Percentiles rank a stretch among this genome's conserved stretches.
These are phyloP conservation scores for Villa cingulata DNA, from an alignment of 2,888 invertebrate species.

Conservation along the genomic window DNA sequence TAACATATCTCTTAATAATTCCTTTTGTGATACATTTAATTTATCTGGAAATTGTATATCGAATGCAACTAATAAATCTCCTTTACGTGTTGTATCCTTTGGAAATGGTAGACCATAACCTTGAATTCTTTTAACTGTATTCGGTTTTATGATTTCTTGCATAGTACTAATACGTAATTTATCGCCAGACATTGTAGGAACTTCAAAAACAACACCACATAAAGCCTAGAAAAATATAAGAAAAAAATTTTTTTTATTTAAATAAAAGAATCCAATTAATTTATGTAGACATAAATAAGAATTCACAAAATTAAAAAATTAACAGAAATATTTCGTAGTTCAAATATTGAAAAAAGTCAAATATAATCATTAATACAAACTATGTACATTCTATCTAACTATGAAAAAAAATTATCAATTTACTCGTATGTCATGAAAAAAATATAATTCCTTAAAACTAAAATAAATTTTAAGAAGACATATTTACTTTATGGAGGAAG, in stretches of 20 bases:
- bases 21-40: conserved; percentile 67
- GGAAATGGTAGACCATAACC: conserved; percentile 89
- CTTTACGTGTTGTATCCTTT: conserved; percentile 81
- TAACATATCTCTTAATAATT: conserved; percentile 77
- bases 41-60: conserved; percentile 90
- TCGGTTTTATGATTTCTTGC: conserved; percentile 79
- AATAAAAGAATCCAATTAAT: too few relatives aligned
- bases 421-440: too few relatives aligned
- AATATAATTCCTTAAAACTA: too few relatives aligned
- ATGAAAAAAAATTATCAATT: too few relatives aligned
- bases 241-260: not conserved
- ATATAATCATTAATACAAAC: too few relatives aligned
- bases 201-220: conserved; percentile 79
- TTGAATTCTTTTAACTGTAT: conserved; percentile 75
- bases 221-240: conserved; percentile 49
- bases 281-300: too few relatives aligned
- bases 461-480: too few relatives aligned
- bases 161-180: conserved; percentile 71
- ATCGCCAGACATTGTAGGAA: conserved; percentile 81
- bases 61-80: conserved; percentile 87
- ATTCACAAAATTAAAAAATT: too few relatives aligned
- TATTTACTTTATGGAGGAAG: too few relatives aligned
- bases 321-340: too few relatives aligned
- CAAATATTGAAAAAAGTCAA: too few relatives aligned
- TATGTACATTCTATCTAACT: too few relatives aligned